Percentiles rank a stretch among this genome's conserved stretches.
Evolutionary conservation across 2,797 vertebrate genomes (phyloP).

Genomic region (Triplophysa bombifrons): DNA sequence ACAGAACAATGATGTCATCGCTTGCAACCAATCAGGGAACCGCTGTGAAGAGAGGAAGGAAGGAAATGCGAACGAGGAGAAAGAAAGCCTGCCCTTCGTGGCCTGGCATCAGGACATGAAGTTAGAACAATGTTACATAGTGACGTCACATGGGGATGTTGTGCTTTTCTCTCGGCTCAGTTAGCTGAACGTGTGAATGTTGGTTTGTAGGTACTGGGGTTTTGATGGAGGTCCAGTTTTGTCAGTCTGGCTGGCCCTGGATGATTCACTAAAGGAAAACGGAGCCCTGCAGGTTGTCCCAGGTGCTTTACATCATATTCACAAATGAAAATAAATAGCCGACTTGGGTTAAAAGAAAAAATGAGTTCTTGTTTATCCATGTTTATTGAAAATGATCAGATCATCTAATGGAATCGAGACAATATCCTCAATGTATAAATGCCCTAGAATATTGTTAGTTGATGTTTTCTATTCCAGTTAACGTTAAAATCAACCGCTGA

Average conservation of each 20-base stretch:
- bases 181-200: neutral
- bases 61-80: neutral
- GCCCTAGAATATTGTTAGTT: no score
- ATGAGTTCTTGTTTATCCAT: no score
- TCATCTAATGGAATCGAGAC: no score
- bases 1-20: neutral
- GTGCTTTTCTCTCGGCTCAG: neutral
- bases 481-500: no score
- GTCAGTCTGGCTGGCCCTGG: constrained; percentile 81
- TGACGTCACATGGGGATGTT: neutral
- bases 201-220: constrained; percentile 78
- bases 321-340: no score
- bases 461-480: no score
- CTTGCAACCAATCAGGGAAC: neutral
- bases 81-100: constrained; percentile 71
- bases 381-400: no score
- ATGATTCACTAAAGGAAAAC: constrained; percentile 77
- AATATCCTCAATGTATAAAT: no score
- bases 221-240: constrained; percentile 78
- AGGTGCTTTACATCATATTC: constrained; percentile 63
- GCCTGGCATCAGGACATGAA: constrained; percentile 86
- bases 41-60: constrained; percentile 4
- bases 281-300: constrained; percentile 80
- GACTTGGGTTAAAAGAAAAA: no score
- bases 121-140: constrained; percentile 56